phyloP scores from a whole-genome alignment of 1,140 invertebrate species.

The Sycobia sp. region DNA sequence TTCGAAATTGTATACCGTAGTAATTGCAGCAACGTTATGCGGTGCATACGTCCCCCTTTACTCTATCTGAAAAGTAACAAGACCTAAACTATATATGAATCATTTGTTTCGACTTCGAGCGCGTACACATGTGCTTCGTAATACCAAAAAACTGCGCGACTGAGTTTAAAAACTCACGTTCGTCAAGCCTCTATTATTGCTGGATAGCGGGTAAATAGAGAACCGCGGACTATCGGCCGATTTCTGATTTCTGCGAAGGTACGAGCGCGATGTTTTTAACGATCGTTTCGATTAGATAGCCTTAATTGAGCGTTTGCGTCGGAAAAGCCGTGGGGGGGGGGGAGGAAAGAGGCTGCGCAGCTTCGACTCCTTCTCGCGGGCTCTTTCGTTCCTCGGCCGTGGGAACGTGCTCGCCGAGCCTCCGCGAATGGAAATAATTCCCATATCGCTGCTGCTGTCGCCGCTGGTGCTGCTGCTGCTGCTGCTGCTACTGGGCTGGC shows the following conservation, averaged over 20 bases:
- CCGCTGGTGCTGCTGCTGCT: not conserved
- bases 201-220: constrained; percentile 2
- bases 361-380: not conserved
- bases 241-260: too few relatives aligned
- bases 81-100: too few relatives aligned
- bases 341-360: not conserved
- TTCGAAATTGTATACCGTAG: too few relatives aligned
- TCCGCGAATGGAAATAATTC: constrained; percentile 20
- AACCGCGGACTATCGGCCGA: too few relatives aligned
- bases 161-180: constrained; percentile 8
- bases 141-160: not conserved
- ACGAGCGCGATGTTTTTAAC: too few relatives aligned
- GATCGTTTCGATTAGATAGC: constrained; percentile 21
- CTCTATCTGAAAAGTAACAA: too few relatives aligned
- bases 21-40: too few relatives aligned
- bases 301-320: constrained; percentile 25
- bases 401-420: not conserved
- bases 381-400: not conserved
- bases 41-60: too few relatives aligned
- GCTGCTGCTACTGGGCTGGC: not conserved
- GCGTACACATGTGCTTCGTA: constrained; percentile 4
- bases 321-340: not conserved
- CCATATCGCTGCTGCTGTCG: too few relatives aligned
- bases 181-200: too few relatives aligned
- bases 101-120: too few relatives aligned